Evolutionary conservation across 2,797 vertebrate genomes (phyloP).

Genomic region (Karalla daura): DNA sequence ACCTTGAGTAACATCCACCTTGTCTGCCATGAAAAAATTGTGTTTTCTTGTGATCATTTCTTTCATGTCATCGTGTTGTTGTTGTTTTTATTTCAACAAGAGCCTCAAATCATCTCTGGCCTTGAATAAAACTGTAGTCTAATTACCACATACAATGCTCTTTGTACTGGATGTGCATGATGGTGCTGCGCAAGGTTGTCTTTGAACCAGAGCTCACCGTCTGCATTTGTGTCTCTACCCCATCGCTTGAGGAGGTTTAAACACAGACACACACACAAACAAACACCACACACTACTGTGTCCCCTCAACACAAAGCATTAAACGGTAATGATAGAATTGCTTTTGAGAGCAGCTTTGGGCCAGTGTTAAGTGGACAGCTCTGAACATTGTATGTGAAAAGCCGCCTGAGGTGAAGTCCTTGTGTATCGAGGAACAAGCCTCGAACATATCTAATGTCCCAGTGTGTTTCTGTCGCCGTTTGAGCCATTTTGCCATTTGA

Average conservation of each 20-base stretch:
- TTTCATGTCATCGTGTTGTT: too few relatives aligned
- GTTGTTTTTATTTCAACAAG: conserved; percentile 13
- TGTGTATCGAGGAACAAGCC: not conserved
- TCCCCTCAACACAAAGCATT: conserved; percentile 7
- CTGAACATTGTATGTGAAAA: conserved; percentile 15
- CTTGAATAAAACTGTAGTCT: conserved; percentile 39
- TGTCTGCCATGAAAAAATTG: not conserved
- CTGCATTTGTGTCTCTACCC: not conserved
- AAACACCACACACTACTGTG: conserved; percentile 17
- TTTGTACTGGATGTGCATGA: conserved; percentile 31
- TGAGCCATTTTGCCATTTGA: not conserved
- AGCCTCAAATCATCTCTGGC: conserved; percentile 35
- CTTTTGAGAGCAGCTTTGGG: conserved; percentile 28
- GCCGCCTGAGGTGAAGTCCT: conserved; percentile 6
- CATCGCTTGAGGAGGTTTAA: conserved; percentile 11
- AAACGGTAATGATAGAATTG: conserved; percentile 17
- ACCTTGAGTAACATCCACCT: not conserved
- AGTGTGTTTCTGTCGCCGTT: not conserved
- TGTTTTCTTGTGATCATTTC: not conserved
- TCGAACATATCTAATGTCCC: not conserved
- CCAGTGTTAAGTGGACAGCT: conserved; percentile 31
- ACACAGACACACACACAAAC: conserved; percentile 7
- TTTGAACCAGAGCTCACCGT: conserved; percentile 10
- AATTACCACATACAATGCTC: conserved; percentile 56
- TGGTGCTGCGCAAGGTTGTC: conserved; percentile 6